Percentiles rank a stretch among this genome's conserved stretches.
These are phyloP conservation scores for Notarius lentiginosus DNA, from an alignment of 2,113 vertebrate genomes.

Conservation along the genomic window DNA sequence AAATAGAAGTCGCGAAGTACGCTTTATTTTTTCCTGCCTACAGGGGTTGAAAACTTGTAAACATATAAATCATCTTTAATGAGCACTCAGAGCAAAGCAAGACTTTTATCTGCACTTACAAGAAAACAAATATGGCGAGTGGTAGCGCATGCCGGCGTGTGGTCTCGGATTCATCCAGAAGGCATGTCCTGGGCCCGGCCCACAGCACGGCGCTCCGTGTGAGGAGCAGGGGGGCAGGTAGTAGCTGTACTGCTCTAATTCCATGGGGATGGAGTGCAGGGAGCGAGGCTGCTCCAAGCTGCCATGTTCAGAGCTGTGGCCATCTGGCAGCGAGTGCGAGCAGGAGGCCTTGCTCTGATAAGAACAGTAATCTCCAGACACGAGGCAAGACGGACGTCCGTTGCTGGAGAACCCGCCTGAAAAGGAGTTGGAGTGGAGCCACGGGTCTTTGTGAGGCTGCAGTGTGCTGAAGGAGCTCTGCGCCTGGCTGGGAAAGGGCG, in stretches of 20 bases:
- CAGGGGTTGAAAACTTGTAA: too few species aligned
- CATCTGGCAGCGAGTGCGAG: constrained; percentile 56
- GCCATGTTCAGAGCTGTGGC: constrained; percentile 45
- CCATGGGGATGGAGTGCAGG: constrained; percentile 68
- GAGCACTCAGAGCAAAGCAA: neutral
- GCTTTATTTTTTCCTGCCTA: too few species aligned
- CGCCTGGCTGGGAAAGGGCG: constrained; percentile 69
- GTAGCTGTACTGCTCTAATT: constrained; percentile 54
- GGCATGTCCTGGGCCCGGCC: constrained; percentile 57
- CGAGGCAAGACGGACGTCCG: constrained; percentile 59
- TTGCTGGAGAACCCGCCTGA: constrained; percentile 51
- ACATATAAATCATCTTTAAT: neutral
- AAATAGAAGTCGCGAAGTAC: too few species aligned
- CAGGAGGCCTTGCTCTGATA: constrained; percentile 54
- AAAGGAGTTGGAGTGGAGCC: constrained; percentile 57
- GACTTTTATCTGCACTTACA: constrained; percentile 61
- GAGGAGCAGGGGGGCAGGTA: constrained; percentile 59
- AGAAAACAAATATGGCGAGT: constrained; percentile 40
- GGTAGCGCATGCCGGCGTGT: constrained; percentile 55
- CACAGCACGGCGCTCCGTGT: constrained; percentile 59
- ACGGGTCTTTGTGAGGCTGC: constrained; percentile 34
- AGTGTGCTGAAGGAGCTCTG: constrained; percentile 49
- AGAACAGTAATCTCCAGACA: constrained; percentile 54
- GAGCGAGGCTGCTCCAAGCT: constrained; percentile 74
- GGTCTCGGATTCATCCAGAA: constrained; percentile 47